Evolutionary conservation across 2,797 vertebrate species (phyloP).

Genomic region (Hylomyscus alleni): DNA sequence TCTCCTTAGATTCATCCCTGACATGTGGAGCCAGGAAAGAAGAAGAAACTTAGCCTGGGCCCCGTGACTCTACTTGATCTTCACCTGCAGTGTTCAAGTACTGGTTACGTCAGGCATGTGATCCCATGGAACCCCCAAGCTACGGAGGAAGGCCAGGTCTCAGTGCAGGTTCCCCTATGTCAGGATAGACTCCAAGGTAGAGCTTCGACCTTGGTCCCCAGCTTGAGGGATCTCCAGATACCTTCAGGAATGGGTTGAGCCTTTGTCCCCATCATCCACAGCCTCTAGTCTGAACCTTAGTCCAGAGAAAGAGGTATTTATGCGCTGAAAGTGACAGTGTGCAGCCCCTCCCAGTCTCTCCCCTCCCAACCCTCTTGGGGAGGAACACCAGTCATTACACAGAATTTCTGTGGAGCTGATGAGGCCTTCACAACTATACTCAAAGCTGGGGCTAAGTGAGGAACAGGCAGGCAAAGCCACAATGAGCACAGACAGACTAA

Average conservation of each 20-base stretch:
- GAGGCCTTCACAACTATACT: not conserved
- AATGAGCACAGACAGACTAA: not conserved
- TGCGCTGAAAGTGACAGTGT: not conserved
- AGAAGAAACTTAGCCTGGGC: not conserved
- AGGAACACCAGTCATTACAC: no score
- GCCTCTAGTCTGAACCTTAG: not conserved
- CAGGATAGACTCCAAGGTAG: not conserved
- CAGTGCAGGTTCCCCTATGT: not conserved
- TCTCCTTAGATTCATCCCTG: not conserved
- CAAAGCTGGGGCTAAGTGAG: not conserved
- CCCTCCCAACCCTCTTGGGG: fast-evolving
- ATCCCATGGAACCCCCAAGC: not conserved
- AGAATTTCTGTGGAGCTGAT: no score
- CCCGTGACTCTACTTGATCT: not conserved
- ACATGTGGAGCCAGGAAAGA: not conserved
- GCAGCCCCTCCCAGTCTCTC: not conserved
- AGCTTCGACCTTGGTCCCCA: no score
- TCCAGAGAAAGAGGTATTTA: not conserved
- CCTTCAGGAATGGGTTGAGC: not conserved
- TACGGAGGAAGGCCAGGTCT: not conserved
- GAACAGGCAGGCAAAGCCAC: not conserved
- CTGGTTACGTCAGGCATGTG: not conserved
- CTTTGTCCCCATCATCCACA: not conserved
- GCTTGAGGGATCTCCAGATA: not conserved
- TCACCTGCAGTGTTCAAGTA: not conserved